Evolutionary conservation across 2,888 invertebrate genomes (phyloP).

Genomic region (Mesopsocus fuscifrons): DNA sequence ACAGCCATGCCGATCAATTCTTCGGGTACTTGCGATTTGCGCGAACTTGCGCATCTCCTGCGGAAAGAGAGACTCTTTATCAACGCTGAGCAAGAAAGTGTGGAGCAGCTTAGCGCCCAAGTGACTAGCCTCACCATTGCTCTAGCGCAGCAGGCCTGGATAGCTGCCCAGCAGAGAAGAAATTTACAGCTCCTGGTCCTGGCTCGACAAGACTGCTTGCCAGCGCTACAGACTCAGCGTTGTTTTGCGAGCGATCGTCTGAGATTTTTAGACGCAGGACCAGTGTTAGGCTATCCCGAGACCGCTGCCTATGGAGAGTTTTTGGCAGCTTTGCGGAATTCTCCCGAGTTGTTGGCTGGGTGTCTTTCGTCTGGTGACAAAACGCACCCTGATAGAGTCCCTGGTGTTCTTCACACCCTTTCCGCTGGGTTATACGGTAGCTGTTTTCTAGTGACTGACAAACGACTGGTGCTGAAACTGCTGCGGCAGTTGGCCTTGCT

Average conservation of each 20-base stretch:
- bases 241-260: slow-evolving; percentile 41
- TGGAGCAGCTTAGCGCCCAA: slow-evolving; percentile 56
- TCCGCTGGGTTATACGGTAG: slow-evolving; percentile 52
- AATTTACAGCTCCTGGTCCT: slow-evolving; percentile 58
- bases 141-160: slow-evolving; percentile 61
- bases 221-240: slow-evolving; percentile 55
- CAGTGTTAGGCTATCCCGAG: slow-evolving; percentile 61
- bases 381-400: slow-evolving; percentile 27
- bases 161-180: slow-evolving; percentile 68
- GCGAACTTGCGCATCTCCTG: slow-evolving; percentile 46
- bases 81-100: slow-evolving; percentile 62
- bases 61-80: slow-evolving; percentile 76
- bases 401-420: slow-evolving; percentile 32
- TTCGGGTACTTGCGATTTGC: slow-evolving; percentile 32
- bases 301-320: slow-evolving; percentile 47
- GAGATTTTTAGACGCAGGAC: slow-evolving; percentile 60
- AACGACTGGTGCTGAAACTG: slow-evolving; percentile 40
- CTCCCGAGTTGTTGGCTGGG: slow-evolving; percentile 48
- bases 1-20: no score
- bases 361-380: slow-evolving; percentile 48
- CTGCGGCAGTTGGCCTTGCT: slow-evolving; percentile 46
- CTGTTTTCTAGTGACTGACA: slow-evolving; percentile 55
- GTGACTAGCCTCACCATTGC: slow-evolving; percentile 34
- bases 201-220: slow-evolving; percentile 53
- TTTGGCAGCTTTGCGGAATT: slow-evolving; percentile 42